Evolutionary conservation across 2,888 invertebrate genomes (phyloP).

Genomic region (Calameuta filiformis): DNA sequence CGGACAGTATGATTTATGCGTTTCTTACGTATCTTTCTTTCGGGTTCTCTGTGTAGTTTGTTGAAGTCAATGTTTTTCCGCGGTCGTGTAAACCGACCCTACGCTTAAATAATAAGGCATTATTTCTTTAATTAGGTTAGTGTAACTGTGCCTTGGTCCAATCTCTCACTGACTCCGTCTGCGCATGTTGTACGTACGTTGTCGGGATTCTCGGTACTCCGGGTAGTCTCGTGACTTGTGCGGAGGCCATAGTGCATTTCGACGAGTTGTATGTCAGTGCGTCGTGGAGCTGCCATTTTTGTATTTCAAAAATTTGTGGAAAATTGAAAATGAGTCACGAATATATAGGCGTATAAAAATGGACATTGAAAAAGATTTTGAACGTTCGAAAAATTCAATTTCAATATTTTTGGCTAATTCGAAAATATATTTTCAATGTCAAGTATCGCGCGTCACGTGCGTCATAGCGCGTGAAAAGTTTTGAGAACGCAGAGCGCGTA

Average conservation of each 20-base stretch:
- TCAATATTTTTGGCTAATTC: not conserved
- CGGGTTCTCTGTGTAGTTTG: not conserved
- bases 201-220: not conserved
- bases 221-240: not conserved
- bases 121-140: slow-evolving; percentile 32
- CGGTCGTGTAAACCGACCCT: not conserved
- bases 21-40: not conserved
- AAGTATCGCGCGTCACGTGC: not conserved
- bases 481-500: not conserved
- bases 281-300: not conserved
- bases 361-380: not conserved
- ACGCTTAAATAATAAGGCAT: not conserved
- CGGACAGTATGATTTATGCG: not conserved
- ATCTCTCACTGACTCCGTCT: slow-evolving; percentile 2
- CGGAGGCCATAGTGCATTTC: not conserved
- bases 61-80: not conserved
- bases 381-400: too few relatives aligned
- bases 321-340: not conserved
- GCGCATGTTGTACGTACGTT: not conserved
- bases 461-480: not conserved
- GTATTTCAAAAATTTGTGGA: not conserved
- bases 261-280: not conserved
- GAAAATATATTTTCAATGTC: not conserved
- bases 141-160: slow-evolving; percentile 27
- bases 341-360: not conserved